Base-by-base conservation (phyloP, 2,888 invertebrate genomes). In the Tiphia femorata region DNA sequence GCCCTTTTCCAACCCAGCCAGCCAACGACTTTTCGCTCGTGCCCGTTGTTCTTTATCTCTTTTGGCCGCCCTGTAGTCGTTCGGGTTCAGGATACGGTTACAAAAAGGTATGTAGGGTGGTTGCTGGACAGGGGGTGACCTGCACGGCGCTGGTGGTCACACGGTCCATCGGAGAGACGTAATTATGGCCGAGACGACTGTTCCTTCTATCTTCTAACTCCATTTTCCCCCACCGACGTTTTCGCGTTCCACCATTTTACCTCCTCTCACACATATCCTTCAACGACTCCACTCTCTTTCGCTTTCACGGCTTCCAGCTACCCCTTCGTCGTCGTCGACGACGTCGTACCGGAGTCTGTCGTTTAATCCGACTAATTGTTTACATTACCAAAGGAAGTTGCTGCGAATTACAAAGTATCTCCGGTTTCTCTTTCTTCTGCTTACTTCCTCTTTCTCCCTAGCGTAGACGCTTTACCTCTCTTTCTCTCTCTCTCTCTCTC, bases 281-380 rank as follows among this genome's bases (percentile, higher is more conserved):
- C 37, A 17, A 29, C 30, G n/a, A 2, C 7, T 3, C 40, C 12
- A 21, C 25, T 49, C 50, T 51, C 35, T 46, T 29, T 25, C 51
- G 41, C 16, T n/a, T 17, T 7, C 21, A 33, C n/a, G n/a, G 58
- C n/a, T n/a, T 8, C 37, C 51, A 38, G 42, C 20, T 35, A 8
- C 30, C 30, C 20, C 17, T 29, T 8, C 44, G 19, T 44, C n/a
- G n/a, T n/a, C n/a, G n/a, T 30, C 19, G 33, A 6, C 33, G 33
- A 33, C 14, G 33, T 35, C 49, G 46, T 35, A n/a, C 33, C 41
- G 21, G 30, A 30, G 48, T 44, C 65, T 62, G 48, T 60, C 70
- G 64, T 72, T 76, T 78, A 79, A 81, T 80, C 73, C 72, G 62
- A 72, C 77, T 81, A 81, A 81, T 79, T 80, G 79, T 81, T 81